These are phyloP conservation scores for Sinocyclocheilus rhinocerous DNA, from an alignment of 2,113 vertebrate genomes.

Conservation along the genomic window DNA sequence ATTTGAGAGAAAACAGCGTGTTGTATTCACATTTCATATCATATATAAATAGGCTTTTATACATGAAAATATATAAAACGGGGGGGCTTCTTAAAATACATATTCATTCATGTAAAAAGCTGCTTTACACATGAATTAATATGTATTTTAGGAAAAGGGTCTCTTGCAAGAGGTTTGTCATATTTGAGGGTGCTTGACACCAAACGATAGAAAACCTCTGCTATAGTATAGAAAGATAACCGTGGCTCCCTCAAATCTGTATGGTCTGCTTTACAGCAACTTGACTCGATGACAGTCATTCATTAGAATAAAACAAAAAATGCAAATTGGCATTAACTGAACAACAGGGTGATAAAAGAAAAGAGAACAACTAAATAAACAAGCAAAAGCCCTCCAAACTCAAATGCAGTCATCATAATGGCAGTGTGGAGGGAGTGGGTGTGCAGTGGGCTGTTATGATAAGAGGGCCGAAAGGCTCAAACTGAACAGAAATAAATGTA, in stretches of 20 bases:
- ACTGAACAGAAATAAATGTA: slow-evolving; percentile 33
- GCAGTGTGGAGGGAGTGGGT: slow-evolving; percentile 13
- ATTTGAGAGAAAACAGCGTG: too few relatives aligned
- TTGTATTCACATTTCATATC: too few relatives aligned
- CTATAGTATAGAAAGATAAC: background rate
- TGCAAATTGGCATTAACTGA: background rate
- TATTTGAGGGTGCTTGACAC: too few relatives aligned
- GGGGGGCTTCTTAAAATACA: too few relatives aligned
- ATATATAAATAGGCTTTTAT: too few relatives aligned
- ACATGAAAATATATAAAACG: too few relatives aligned
- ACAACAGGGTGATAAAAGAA: slow-evolving; percentile 23
- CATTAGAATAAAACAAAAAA: background rate
- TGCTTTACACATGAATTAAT: too few relatives aligned
- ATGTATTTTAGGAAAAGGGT: too few relatives aligned
- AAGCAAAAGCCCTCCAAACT: slow-evolving; percentile 17
- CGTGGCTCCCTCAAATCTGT: background rate
- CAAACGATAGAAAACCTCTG: background rate
- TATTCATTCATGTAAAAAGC: too few relatives aligned
- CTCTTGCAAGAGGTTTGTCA: too few relatives aligned
- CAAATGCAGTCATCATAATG: slow-evolving; percentile 18
- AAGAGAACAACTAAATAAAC: slow-evolving; percentile 30
- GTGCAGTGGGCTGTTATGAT: slow-evolving; percentile 23
- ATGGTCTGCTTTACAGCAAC: background rate
- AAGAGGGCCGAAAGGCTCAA: slow-evolving; percentile 16
- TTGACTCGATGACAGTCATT: background rate